Evolutionary conservation across 1,140 invertebrate genomes (phyloP).

Genomic region (Leptopilina clavipes): DNA sequence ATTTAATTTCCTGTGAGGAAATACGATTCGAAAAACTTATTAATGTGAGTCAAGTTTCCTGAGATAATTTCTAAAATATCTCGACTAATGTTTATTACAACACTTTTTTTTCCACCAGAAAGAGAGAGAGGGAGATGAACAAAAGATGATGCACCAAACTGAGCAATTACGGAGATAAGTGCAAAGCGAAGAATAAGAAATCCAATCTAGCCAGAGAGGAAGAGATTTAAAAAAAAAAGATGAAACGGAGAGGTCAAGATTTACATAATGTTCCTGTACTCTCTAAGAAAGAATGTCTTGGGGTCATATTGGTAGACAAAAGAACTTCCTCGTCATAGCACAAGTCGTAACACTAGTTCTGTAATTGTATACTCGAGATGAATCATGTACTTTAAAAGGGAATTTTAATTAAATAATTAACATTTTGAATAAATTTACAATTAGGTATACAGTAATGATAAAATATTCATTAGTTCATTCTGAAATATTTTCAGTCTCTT

Average conservation of each 20-base stretch:
- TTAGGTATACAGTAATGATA: no score
- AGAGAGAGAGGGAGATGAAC: background rate
- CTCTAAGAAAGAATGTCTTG: background rate
- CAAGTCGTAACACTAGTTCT: conserved; percentile 25
- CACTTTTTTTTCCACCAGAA: background rate
- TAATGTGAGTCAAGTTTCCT: background rate
- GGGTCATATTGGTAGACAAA: conserved; percentile 28
- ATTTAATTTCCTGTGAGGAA: conserved; percentile 9
- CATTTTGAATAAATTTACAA: no score
- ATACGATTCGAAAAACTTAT: background rate
- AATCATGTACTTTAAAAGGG: background rate
- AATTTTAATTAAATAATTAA: conserved; percentile 13
- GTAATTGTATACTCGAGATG: conserved; percentile 5
- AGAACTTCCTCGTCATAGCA: conserved; percentile 12
- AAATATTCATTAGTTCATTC: no score
- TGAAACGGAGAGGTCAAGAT: conserved; percentile 11
- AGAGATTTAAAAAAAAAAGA: conserved; percentile 31
- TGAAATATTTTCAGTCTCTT: background rate
- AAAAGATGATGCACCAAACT: conserved; percentile 17
- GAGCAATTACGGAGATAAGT: conserved; percentile 24
- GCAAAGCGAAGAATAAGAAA: conserved; percentile 31
- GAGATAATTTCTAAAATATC: conserved; percentile 16
- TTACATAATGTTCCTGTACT: conserved; percentile 25
- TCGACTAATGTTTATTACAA: background rate
- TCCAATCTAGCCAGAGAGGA: conserved; percentile 15